These are phyloP conservation scores for Rhabdophis nuchalis DNA, from an alignment of 2,797 vertebrate genomes.

Conservation along the genomic window DNA sequence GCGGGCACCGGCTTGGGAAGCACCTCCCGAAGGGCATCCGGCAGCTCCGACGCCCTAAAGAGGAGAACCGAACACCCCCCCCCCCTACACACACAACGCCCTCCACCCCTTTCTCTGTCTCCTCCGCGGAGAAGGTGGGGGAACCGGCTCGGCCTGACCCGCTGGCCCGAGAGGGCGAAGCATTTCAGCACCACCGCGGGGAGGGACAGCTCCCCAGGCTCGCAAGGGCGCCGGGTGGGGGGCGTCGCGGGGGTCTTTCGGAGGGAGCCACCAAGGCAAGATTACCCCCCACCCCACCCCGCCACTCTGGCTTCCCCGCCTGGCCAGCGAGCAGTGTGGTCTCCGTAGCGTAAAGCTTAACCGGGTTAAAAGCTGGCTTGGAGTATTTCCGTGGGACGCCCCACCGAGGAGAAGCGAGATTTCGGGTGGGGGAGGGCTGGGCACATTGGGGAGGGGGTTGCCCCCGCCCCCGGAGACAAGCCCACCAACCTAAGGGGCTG, in stretches of 20 bases:
- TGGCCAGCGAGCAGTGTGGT: background rate
- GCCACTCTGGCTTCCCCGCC: background rate
- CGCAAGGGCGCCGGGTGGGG: background rate
- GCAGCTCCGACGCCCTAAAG: background rate
- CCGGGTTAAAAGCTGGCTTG: background rate
- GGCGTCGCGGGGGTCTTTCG: background rate
- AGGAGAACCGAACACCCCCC: background rate
- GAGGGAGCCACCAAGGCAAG: background rate
- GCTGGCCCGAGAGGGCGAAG: background rate
- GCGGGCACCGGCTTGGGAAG: background rate
- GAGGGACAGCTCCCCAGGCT: background rate
- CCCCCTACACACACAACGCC: no score
- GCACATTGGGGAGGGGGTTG: background rate
- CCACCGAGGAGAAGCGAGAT: background rate
- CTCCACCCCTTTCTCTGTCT: background rate
- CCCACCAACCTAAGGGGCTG: background rate
- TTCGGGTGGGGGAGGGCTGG: no score
- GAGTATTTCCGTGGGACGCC: slow-evolving; percentile 1
- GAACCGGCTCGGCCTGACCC: background rate
- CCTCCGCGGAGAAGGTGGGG: background rate
- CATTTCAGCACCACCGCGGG: background rate
- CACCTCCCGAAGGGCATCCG: background rate
- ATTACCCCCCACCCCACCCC: background rate
- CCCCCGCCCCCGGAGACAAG: background rate
- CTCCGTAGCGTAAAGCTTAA: background rate